These are phyloP conservation scores for Dreissena polymorpha DNA, from an alignment of 1,140 invertebrate species.

Conservation along the genomic window DNA sequence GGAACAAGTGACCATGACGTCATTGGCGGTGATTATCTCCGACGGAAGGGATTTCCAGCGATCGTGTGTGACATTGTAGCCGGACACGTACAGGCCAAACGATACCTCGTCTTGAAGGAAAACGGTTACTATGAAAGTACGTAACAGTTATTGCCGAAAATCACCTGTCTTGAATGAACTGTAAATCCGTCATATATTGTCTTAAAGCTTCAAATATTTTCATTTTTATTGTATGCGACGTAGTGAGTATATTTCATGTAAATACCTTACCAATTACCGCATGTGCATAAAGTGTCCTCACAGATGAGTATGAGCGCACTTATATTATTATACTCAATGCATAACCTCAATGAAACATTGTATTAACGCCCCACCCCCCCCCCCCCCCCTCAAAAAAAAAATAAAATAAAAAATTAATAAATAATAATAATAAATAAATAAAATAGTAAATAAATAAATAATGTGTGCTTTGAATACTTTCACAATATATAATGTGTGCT, in stretches of 20 bases:
- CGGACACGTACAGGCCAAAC: constrained; percentile 67
- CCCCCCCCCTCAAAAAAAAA: too few species aligned
- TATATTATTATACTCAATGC: too few species aligned
- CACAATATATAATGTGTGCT: too few species aligned
- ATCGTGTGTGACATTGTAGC: constrained; percentile 57
- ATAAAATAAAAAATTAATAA: too few species aligned
- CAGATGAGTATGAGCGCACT: too few species aligned
- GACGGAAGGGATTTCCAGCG: constrained; percentile 55
- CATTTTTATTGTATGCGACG: not conserved
- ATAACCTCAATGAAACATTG: too few species aligned
- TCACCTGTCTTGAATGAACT: not conserved
- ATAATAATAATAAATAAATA: too few species aligned
- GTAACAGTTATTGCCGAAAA: not conserved
- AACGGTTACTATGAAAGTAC: constrained; percentile 59
- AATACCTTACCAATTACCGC: not conserved
- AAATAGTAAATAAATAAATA: too few species aligned
- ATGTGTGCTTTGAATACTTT: too few species aligned
- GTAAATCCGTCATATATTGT: not conserved
- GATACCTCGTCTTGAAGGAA: constrained; percentile 67
- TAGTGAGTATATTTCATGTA: not conserved
- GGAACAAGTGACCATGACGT: constrained; percentile 63
- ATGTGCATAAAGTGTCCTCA: not conserved
- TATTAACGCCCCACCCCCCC: too few species aligned
- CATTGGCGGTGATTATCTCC: constrained; percentile 59
- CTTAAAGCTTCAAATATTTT: too few species aligned